Evolutionary conservation across 2,113 vertebrate species (phyloP).

Genomic region (Electrona antarctica): DNA sequence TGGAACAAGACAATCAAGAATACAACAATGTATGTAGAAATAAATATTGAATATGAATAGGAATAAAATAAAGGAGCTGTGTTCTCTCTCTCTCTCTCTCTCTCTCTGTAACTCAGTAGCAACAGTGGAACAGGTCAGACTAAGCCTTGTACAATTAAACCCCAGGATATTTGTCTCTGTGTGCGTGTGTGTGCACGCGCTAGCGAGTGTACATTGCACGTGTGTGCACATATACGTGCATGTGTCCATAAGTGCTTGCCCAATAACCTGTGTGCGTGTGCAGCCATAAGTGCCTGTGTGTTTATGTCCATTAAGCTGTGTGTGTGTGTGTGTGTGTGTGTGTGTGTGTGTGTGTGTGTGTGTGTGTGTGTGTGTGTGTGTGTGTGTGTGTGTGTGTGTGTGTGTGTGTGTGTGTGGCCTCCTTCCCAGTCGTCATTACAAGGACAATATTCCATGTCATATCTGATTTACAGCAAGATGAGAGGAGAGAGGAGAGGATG

Average conservation of each 20-base stretch:
- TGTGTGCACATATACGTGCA: too few relatives aligned
- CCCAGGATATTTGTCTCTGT: neutral
- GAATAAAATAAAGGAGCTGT: too few relatives aligned
- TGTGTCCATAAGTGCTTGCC: too few relatives aligned
- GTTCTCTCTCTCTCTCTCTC: neutral
- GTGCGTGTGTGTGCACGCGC: neutral
- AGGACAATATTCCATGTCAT: constrained; percentile 59
- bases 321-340: constrained; percentile 20
- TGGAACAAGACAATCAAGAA: too few relatives aligned
- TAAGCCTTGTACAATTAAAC: too few relatives aligned
- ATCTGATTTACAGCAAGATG: constrained; percentile 48
- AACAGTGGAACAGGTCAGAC: neutral
- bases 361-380: constrained; percentile 1
- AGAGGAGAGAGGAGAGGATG: neutral
- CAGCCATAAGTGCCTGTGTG: neutral
- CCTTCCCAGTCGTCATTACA: constrained; percentile 48
- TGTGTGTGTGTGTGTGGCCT: constrained; percentile 9
- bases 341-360: constrained; percentile 35
- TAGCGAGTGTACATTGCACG: neutral
- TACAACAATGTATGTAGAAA: too few relatives aligned
- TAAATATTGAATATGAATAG: too few relatives aligned
- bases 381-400: constrained; percentile 10
- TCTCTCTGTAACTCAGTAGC: neutral
- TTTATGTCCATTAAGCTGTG: constrained; percentile 11
- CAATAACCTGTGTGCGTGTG: neutral